These are phyloP conservation scores for Setipinna tenuifilis DNA, from an alignment of 2,797 vertebrate species.

Conservation along the genomic window DNA sequence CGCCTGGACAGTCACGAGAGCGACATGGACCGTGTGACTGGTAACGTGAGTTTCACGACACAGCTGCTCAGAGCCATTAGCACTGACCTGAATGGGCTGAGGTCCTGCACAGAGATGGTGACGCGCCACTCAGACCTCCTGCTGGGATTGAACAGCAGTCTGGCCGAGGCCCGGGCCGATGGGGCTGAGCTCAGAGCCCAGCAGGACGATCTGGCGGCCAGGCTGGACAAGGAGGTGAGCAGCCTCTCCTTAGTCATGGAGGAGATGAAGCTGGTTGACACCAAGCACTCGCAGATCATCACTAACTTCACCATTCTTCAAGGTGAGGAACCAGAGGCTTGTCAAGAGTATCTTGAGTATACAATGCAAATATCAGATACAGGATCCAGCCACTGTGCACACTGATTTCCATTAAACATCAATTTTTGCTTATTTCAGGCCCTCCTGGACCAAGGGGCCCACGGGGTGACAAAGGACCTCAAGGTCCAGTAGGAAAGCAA, in stretches of 20 bases:
- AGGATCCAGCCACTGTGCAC: neutral
- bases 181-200: slow-evolving; percentile 78
- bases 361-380: neutral
- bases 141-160: slow-evolving; percentile 82
- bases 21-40: slow-evolving; percentile 72
- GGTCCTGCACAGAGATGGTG: slow-evolving; percentile 90
- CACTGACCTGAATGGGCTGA: slow-evolving; percentile 87
- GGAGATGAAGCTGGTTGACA: slow-evolving; percentile 90
- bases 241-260: slow-evolving; percentile 91
- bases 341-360: neutral
- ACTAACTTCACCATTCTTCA: slow-evolving; percentile 81
- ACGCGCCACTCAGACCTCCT: slow-evolving; percentile 88
- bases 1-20: slow-evolving; percentile 70
- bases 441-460: slow-evolving; percentile 93
- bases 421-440: slow-evolving; percentile 71
- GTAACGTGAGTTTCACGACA: slow-evolving; percentile 72
- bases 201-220: slow-evolving; percentile 68
- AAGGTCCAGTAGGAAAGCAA: slow-evolving; percentile 82
- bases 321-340: slow-evolving; percentile 59
- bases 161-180: slow-evolving; percentile 83
- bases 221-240: slow-evolving; percentile 72
- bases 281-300: slow-evolving; percentile 89
- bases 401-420: neutral
- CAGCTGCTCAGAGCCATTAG: slow-evolving; percentile 81
- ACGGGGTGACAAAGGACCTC: slow-evolving; percentile 91